phyloP scores from a whole-genome alignment of 2,888 invertebrate genomes.

The Drosophila meridionalis region DNA sequence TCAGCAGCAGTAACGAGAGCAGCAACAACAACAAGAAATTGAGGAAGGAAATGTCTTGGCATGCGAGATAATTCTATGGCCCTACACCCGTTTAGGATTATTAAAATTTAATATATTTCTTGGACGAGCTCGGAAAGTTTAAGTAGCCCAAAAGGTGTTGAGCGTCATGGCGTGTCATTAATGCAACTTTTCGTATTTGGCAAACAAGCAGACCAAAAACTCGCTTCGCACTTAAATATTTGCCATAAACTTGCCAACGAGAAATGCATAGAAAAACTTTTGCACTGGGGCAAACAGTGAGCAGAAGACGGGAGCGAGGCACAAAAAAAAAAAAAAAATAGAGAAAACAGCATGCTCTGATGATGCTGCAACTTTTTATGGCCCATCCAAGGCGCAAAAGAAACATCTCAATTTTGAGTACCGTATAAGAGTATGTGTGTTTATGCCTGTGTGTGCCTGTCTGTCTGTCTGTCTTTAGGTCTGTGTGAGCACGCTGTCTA shows the following conservation, averaged over 20 bases:
- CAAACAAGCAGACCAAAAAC: slow-evolving; percentile 33
- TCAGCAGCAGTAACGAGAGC: slow-evolving; percentile 8
- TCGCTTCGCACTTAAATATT: slow-evolving; percentile 65
- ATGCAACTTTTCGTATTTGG: slow-evolving; percentile 52
- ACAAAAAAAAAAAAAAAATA: not conserved
- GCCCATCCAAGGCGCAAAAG: slow-evolving; percentile 44
- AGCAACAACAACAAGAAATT: not conserved
- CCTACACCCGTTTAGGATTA: slow-evolving; percentile 45
- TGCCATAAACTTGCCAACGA: slow-evolving; percentile 54
- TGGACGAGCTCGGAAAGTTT: slow-evolving; percentile 30
- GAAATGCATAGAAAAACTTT: slow-evolving; percentile 64
- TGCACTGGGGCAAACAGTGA: slow-evolving; percentile 41
- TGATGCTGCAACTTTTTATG: slow-evolving; percentile 72
- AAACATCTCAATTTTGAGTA: slow-evolving; percentile 61
- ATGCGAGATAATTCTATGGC: slow-evolving; percentile 15
- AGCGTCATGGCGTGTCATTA: slow-evolving; percentile 54
- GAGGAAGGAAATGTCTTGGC: slow-evolving; percentile 15
- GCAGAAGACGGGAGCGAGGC: not conserved
- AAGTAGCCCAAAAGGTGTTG: slow-evolving; percentile 59
- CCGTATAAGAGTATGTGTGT: slow-evolving; percentile 9
- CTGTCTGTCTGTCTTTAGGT: not conserved
- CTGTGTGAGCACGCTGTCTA: not conserved
- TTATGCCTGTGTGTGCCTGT: not conserved
- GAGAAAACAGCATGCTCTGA: slow-evolving; percentile 48
- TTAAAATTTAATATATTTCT: slow-evolving; percentile 52